Evolutionary conservation across 2,113 vertebrate species (phyloP), one percentile per base, ranked within the genome.

Genomic region (Syngnathus scovelli): DNA sequence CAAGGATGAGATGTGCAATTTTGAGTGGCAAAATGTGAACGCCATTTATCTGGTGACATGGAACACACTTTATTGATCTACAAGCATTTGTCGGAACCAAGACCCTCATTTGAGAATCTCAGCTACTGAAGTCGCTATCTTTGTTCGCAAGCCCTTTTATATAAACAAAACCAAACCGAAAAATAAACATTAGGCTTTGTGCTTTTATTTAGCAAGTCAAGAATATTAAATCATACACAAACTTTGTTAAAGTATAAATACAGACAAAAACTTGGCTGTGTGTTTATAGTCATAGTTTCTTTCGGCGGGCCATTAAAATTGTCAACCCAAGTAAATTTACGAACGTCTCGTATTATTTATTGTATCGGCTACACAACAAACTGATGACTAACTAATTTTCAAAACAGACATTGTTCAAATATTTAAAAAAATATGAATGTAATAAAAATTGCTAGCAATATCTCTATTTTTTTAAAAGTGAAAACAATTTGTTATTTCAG

Each of bases 21-120:
- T 72, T 84, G 79, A 77, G 76, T 46, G 74, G 66, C 78, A 81
- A 83, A 83, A 84, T 85, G 81, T 61, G 81, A 85, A 82, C 68
- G 43, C 67, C 73, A 79, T 78, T 84, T 78, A 80, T 79, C 78
- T 76, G 65, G 74, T 68, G 80, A 82, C 75, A 79, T 38, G 69
- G 66, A 78, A 71, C 46, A 39, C 27, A 33, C 27, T 33, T 33
- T 80, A 89, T 88, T 77, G 87, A 89, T 86, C 69, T 54, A 5
- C 61, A 64, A 72, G 66, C 85, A 71, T 83, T 83, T 80, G 78
- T 82, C 68, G 65, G 61, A 81, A 76, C 79, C 56, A 69, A 77
- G 68, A 80, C 64, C 58, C 71, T 69, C 55, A 79, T 86, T 87
- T 83, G 61, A 39, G 54, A 71, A 56, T 68, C 27, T 66, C 18